Evolutionary conservation across 2,888 invertebrate species (phyloP).

Genomic region (Chalcis sispes): DNA sequence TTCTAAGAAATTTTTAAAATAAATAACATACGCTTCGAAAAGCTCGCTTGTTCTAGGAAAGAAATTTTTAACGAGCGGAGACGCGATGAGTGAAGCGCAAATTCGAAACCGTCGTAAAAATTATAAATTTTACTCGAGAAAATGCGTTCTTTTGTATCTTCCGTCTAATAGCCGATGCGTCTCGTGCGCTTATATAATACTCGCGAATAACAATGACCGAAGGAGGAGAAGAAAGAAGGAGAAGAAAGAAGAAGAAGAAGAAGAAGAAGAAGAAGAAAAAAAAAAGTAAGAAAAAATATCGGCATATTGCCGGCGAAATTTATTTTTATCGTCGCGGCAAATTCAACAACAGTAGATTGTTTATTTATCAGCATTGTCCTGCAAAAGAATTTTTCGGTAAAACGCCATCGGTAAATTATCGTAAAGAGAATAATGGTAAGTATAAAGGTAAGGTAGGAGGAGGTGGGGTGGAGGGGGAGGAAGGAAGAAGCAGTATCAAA

Average conservation of each 20-base stretch:
- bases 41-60: constrained; percentile 7
- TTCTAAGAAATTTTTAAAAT: constrained; percentile 4
- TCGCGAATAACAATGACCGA: constrained; percentile 36
- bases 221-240: constrained; percentile 3
- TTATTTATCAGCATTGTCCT: constrained; percentile 48
- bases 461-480: neutral
- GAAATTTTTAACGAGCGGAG: neutral
- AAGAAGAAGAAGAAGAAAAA: neutral
- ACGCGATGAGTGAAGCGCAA: constrained; percentile 25
- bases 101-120: constrained; percentile 33
- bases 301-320: constrained; percentile 35
- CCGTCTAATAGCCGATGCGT: constrained; percentile 18
- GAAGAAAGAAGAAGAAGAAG: too few species aligned
- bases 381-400: constrained; percentile 33
- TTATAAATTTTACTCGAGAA: constrained; percentile 42
- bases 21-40: neutral
- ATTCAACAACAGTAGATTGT: constrained; percentile 42
- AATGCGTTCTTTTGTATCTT: constrained; percentile 3
- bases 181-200: constrained; percentile 24
- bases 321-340: constrained; percentile 36
- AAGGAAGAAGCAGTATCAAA: constrained; percentile 14
- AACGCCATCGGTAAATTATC: constrained; percentile 41
- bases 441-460: neutral
- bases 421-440: constrained; percentile 3
- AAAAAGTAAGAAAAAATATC: too few species aligned